Base-by-base conservation (phyloP, 2,888 invertebrate species). In the Eristalis arbustorum region DNA sequence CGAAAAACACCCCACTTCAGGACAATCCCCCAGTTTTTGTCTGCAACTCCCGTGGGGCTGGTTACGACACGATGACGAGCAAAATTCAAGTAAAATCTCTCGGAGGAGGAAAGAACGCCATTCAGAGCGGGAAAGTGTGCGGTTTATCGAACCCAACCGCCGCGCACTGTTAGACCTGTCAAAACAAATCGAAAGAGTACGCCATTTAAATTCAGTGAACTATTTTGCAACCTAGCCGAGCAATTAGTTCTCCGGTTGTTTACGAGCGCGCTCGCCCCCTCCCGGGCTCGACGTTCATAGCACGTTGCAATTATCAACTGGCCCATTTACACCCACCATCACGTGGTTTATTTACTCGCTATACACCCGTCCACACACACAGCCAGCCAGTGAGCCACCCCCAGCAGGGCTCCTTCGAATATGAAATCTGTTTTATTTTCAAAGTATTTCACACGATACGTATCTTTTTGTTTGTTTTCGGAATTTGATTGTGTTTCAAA, bases 401-500 rank as follows among this genome's bases (percentile, higher is more conserved):
- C n/a, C 42, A 1, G 6, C 18, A 1, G 49, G 49, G 18, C 49
- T 14, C 18, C 18, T 18, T 49, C 49, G 18, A 49, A 49, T 18
- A 18, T 49, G 18, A 49, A 49, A 49, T 49, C 49, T 49, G 49
- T 49, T 49, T 49, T 49, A 49, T 18, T 18, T 18, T 49, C 49
- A 8, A 18, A 6, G 49, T 49, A 49, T 49, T 8, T 8, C n/a
- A 18, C 42, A 42, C 42, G 42, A 42, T n/a, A n/a, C 8, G 18
- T 49, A 8, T 18, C 18, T 5, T 18, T 49, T 18, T 49, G 49
- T 59, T 69, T 40, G 28, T 69, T 40, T 71, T 56, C 59, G 14
- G 34, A 34, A 23, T 23, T 11, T 14, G 23, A 63, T 62, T 72
- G 62, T 62, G 34, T n/a, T 64, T 64, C 18, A 66, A 74, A 66